Evolutionary conservation across 2,113 vertebrate species (phyloP).

Genomic region (Strix uralensis): DNA sequence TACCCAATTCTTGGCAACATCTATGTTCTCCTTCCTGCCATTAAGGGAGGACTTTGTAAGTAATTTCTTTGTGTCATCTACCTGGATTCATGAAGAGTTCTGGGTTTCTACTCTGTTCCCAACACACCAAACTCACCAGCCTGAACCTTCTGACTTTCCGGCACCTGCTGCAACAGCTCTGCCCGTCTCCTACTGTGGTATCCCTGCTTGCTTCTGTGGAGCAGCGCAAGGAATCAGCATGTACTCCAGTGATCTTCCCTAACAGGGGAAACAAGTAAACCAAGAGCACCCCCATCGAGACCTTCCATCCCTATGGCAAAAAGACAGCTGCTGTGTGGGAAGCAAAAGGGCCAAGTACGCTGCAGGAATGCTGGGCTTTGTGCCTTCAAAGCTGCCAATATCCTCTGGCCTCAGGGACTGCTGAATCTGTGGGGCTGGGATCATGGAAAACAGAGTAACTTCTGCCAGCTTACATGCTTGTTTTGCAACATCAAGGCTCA

Average conservation of each 20-base stretch:
- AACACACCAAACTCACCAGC: not conserved
- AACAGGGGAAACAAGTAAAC: not conserved
- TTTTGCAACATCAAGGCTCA: not conserved
- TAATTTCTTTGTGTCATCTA: not conserved
- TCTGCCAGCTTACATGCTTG: not conserved
- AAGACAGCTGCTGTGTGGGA: not conserved
- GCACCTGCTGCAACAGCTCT: not conserved
- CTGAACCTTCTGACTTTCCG: not conserved
- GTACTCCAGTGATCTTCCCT: not conserved
- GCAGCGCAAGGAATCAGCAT: fast-evolving
- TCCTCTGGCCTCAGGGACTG: not conserved
- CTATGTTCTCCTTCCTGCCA: not conserved
- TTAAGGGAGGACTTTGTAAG: not conserved
- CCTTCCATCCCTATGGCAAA: not conserved
- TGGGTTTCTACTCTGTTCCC: not conserved
- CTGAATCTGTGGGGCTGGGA: not conserved
- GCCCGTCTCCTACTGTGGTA: not conserved
- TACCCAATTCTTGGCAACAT: not conserved
- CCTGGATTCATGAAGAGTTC: not conserved
- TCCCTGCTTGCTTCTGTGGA: not conserved
- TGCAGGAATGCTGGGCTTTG: not conserved
- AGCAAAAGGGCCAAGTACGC: not conserved
- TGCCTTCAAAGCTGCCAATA: not conserved
- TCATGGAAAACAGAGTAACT: not conserved
- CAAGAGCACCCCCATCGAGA: not conserved